These are phyloP conservation scores for Acropternis orthonyx DNA, from an alignment of 2,797 vertebrate species.

Conservation along the genomic window DNA sequence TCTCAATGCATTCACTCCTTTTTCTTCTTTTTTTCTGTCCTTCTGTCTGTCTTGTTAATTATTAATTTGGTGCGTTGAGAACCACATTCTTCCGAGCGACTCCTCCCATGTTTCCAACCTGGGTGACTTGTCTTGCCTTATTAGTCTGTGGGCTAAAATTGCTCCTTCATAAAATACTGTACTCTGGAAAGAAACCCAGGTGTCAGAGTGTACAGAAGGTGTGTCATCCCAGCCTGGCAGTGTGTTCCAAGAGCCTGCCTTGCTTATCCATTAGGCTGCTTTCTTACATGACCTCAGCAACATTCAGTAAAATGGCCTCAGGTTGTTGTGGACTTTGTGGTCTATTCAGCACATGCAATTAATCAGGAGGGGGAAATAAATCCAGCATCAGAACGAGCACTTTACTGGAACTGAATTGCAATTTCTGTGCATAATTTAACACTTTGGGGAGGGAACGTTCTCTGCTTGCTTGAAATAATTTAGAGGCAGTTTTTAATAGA, in stretches of 20 bases:
- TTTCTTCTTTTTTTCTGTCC: not conserved
- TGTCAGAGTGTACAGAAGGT: conserved; percentile 36
- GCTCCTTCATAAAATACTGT: conserved; percentile 23
- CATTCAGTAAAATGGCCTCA: not conserved
- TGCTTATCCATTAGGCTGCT: not conserved
- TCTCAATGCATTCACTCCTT: not conserved
- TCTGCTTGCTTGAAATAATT: conserved; percentile 45
- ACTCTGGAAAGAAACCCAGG: conserved; percentile 11
- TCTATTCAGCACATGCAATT: conserved; percentile 30
- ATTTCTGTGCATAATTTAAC: conserved; percentile 61
- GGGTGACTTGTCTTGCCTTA: conserved; percentile 7
- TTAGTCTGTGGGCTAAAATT: conserved; percentile 27
- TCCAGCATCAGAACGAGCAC: conserved; percentile 5
- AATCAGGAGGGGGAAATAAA: conserved; percentile 53
- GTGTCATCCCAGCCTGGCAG: conserved; percentile 21
- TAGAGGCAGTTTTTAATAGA: conserved; percentile 23
- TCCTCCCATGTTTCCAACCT: conserved; percentile 47
- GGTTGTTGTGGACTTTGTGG: not conserved
- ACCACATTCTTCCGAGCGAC: not conserved
- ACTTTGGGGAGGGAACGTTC: not conserved
- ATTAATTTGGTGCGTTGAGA: conserved; percentile 26
- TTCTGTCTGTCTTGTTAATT: conserved; percentile 45
- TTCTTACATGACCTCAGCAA: conserved; percentile 2
- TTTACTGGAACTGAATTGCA: conserved; percentile 39
- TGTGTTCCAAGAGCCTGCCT: not conserved